Percentiles rank a stretch among this genome's conserved stretches.
These are phyloP conservation scores for Lepus oiostolus DNA, from an alignment of 2,797 vertebrate species.

Conservation along the genomic window DNA sequence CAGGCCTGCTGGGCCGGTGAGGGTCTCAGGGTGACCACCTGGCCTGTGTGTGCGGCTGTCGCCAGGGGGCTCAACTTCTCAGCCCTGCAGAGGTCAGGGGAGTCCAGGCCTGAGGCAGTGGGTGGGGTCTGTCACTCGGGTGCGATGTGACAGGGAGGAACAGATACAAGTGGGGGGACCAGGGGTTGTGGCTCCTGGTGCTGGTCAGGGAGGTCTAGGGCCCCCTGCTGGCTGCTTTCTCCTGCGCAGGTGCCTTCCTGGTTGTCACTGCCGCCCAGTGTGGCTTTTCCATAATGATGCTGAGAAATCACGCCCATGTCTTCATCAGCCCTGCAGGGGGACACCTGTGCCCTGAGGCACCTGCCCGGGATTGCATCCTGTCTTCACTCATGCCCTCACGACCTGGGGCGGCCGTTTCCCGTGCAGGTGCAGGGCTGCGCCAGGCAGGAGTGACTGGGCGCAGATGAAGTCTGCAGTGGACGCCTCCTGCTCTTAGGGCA, in stretches of 20 bases:
- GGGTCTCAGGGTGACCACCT: too few relatives aligned
- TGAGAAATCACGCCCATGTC: neutral
- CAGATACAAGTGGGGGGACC: neutral
- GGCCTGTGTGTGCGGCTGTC: too few relatives aligned
- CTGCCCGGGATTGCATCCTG: too few relatives aligned
- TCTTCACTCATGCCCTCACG: neutral
- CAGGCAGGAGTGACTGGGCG: neutral
- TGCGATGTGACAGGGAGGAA: too few relatives aligned
- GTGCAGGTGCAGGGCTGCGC: accelerated
- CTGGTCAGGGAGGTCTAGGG: neutral
- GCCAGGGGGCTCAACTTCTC: too few relatives aligned
- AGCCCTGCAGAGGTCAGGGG: too few relatives aligned
- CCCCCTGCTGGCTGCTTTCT: neutral
- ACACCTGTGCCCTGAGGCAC: accelerated
- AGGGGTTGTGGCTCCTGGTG: neutral
- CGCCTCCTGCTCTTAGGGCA: too few relatives aligned
- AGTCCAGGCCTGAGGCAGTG: neutral
- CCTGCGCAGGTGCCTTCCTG: too few relatives aligned
- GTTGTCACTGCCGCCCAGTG: neutral
- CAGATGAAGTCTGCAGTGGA: neutral
- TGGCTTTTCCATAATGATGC: neutral
- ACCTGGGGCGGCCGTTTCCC: neutral
- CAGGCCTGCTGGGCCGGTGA: neutral
- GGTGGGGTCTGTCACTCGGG: too few relatives aligned
- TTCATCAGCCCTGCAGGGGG: neutral